Evolutionary conservation across 2,113 vertebrate species (phyloP), one percentile per base, ranked within the genome.

Genomic region (Tamias sibiricus): DNA sequence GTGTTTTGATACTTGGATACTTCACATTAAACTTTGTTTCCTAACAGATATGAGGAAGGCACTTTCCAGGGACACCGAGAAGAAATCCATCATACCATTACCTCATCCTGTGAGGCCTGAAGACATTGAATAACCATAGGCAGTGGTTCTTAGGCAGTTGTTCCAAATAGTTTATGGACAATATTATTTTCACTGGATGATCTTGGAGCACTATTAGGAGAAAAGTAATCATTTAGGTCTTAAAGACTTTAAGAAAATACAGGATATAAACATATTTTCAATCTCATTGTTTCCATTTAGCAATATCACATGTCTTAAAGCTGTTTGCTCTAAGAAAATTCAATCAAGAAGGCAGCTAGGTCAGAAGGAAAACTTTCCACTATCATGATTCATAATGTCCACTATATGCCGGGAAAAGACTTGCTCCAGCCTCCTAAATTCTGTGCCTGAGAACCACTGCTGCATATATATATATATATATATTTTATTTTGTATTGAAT

Each of bases 91-190:
- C 98, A 98, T 99, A 97, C 99, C 99, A 0, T 98, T 99, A 94
- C 99, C 99, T 4, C 99, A 99, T 94, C 99, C 99, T 0, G 99
- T 99, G 96, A 98, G 99, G 94, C 99, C 99, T 0, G 99, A 99
- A 96, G 99, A 99, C 95, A 99, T 99, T 6, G 99, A 99, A 99
- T 99, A 99, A 99, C 98, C 95, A 49, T 90, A 95, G 97, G 85
- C 97, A 95, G 98, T 98, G 98, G 98, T 99, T 99, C 98, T 98
- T 97, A 96, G 98, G 97, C 94, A 95, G 64, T 83, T 64, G 82
- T n/a, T 94, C 49, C 85, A 49, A 77, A 88, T 16, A 64, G 74
- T 87, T 95, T 94, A 92, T 96, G 85, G 86, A 97, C 81, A 93
- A 24, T 80, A 90, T 79, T 91, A 75, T 94, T 95, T 94, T 95